A percentile compares a stretch with the other conserved stretches of the same genome.
Conservation (phyloP, 1,140 invertebrate genomes). For the Eupeodes corollae region DNA sequence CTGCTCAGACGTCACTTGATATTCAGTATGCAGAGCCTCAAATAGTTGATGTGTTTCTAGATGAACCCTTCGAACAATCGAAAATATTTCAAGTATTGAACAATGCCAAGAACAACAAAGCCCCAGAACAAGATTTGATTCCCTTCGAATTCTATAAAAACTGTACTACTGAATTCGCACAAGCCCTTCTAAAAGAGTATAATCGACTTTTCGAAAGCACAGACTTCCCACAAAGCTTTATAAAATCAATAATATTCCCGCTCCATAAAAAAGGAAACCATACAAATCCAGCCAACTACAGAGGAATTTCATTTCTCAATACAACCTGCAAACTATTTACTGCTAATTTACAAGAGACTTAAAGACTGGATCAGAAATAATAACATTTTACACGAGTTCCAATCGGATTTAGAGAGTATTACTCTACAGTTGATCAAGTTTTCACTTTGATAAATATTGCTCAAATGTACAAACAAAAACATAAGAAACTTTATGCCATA, state of each 20-base stretch:
- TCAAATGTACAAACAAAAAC: background rate
- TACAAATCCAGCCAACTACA: background rate
- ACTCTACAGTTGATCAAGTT: background rate
- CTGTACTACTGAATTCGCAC: no score
- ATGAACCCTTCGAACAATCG: background rate
- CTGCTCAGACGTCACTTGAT: background rate
- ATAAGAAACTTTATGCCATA: background rate
- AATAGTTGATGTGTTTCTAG: background rate
- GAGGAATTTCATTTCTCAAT: background rate
- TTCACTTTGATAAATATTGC: background rate
- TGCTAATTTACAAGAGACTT: background rate
- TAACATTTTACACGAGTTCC: background rate
- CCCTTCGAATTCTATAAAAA: background rate
- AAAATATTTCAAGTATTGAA: background rate
- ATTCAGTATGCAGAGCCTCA: background rate
- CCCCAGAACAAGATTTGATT: background rate
- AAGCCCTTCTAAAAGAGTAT: background rate
- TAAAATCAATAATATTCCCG: background rate
- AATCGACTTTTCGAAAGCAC: background rate
- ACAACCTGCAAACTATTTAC: background rate
- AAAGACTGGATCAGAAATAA: no score
- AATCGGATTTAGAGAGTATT: background rate
- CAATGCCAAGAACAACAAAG: background rate
- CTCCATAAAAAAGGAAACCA: background rate
- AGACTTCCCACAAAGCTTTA: background rate